Evolutionary conservation across 1,140 invertebrate genomes (phyloP), one percentile per base, ranked within the genome.

Genomic region (Saxidomus purpurata): DNA sequence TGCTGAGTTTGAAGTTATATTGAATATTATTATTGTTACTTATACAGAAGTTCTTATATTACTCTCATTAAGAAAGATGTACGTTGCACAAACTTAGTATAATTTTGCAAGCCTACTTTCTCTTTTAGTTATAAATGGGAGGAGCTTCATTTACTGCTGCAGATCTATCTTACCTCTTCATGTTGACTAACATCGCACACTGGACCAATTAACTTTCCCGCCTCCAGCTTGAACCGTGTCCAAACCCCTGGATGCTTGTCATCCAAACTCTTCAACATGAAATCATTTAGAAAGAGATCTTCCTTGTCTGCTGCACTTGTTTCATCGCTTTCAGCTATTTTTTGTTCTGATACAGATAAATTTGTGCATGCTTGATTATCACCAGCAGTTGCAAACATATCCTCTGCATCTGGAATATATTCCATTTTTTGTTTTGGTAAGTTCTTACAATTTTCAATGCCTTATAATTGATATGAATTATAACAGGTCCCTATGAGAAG

Each of bases 141-240:
- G n/a, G n/a, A n/a, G n/a, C n/a, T n/a, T n/a, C n/a, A n/a, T n/a
- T n/a, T n/a, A n/a, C n/a, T n/a, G n/a, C n/a, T n/a, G n/a, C n/a
- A n/a, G n/a, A n/a, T n/a, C n/a, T n/a, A n/a, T 13, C 63, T 47
- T 49, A 76, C 71, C 71, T 76, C 43, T 25, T n/a, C 25, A 31
- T 8, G 13, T 1, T 28, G 4, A n/a, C 25, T 17, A 19, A 4
- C 28, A 36, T 31, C 25, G 25, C 34, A 25, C 28, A 85, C 28
- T 71, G 82, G 82, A 13, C 82, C 82, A 67, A 85, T 69, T 22
- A 85, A 22, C 34, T 71, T 85, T 36, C 82, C 82, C 49, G 82
- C 82, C 36, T 85, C 63, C 3, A 85, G n/a, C 28, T 38, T 69
- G 43, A 74, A 40, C 25, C 38, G 52, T 3, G 82, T 85, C 63